A percentile compares a stretch with the other conserved stretches of the same genome.
Evolutionary conservation across 2,888 invertebrate species (phyloP).

Genomic region (Drosophila limbata): DNA sequence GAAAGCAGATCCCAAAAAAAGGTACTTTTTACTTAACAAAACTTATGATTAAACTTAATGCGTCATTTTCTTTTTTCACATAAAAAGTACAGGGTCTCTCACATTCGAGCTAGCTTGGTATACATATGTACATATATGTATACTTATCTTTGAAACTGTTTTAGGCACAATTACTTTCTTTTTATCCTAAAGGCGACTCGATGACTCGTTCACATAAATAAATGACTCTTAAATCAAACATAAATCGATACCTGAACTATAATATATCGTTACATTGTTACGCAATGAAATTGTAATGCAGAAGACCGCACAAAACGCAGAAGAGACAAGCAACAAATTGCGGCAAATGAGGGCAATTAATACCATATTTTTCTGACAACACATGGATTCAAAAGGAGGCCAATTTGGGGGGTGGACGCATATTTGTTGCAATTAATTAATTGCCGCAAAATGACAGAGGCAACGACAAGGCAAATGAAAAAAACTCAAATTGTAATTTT

Average conservation of each 20-base stretch:
- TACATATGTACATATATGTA: too few relatives aligned
- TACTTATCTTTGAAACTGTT: neutral
- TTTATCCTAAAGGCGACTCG: neutral
- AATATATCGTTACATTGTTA: slow-evolving; percentile 40
- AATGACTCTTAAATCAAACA: slow-evolving; percentile 2
- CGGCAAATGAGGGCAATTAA: slow-evolving; percentile 60
- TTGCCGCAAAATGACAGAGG: slow-evolving; percentile 71
- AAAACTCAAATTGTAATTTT: slow-evolving; percentile 61
- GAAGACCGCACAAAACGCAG: slow-evolving; percentile 38
- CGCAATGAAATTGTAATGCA: slow-evolving; percentile 38
- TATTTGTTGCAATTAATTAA: slow-evolving; percentile 76
- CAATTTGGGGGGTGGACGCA: slow-evolving; percentile 57
- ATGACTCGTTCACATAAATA: neutral
- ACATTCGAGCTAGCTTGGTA: too few relatives aligned
- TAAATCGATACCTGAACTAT: slow-evolving; percentile 13
- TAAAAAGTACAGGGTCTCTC: too few relatives aligned
- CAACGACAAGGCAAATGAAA: slow-evolving; percentile 45
- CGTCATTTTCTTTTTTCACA: too few relatives aligned
- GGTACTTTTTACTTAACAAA: too few relatives aligned
- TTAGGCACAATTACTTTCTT: neutral
- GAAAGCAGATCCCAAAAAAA: too few relatives aligned
- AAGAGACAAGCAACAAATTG: slow-evolving; percentile 56
- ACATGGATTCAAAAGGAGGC: neutral
- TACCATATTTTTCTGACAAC: slow-evolving; percentile 54
- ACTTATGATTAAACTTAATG: too few relatives aligned